Evolutionary conservation across 2,797 vertebrate genomes (phyloP).

Genomic region (Enteromius mattozi): DNA sequence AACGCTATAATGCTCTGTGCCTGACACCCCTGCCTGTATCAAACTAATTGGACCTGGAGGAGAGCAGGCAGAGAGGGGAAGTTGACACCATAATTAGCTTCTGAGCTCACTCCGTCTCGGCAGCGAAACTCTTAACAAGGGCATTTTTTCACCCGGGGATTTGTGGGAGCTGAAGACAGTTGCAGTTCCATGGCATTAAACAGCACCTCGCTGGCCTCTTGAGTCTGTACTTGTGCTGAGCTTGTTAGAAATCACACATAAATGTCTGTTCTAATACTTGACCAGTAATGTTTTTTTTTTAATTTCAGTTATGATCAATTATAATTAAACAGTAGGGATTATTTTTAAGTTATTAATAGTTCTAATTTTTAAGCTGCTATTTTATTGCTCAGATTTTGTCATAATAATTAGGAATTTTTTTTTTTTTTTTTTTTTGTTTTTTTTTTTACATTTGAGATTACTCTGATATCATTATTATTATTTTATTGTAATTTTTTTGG

Average conservation of each 20-base stretch:
- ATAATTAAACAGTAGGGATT: neutral
- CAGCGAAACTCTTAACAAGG: conserved; percentile 44
- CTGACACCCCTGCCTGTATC: conserved; percentile 48
- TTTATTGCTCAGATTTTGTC: neutral
- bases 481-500: no score
- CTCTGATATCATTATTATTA: no score
- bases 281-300: neutral
- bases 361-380: neutral
- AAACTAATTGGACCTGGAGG: conserved; percentile 57
- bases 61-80: conserved; percentile 46
- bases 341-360: neutral
- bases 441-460: neutral
- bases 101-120: conserved; percentile 33
- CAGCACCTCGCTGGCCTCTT: conserved; percentile 24
- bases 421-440: no score
- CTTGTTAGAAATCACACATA: conserved; percentile 27
- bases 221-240: conserved; percentile 14
- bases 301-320: neutral
- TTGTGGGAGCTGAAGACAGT: conserved; percentile 19
- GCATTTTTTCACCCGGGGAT: conserved; percentile 27
- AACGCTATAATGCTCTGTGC: conserved; percentile 33
- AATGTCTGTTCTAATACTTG: neutral
- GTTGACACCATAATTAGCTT: conserved; percentile 52
- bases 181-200: conserved; percentile 24
- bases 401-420: neutral